phyloP scores from a whole-genome alignment of 1,140 invertebrate genomes.

The Drosophila repleta region DNA sequence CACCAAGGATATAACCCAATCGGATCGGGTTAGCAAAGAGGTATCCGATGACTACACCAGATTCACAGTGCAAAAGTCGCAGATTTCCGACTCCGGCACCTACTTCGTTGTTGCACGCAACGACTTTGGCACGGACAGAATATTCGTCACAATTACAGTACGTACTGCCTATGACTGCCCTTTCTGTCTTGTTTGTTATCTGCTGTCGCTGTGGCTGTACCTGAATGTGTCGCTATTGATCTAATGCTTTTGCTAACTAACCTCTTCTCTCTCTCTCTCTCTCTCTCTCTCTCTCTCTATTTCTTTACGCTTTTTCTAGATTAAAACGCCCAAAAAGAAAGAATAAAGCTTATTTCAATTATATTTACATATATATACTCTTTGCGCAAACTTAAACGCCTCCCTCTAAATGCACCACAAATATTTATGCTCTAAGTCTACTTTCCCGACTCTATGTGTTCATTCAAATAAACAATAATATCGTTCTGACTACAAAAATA shows the following conservation, averaged over 20 bases:
- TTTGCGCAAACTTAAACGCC: slow-evolving; percentile 69
- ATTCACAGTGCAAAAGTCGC: slow-evolving; percentile 93
- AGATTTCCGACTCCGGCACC: slow-evolving; percentile 94
- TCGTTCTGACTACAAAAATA: slow-evolving; percentile 70
- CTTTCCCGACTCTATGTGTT: slow-evolving; percentile 78
- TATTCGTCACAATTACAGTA: slow-evolving; percentile 93
- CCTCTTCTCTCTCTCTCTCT: slow-evolving; percentile 39
- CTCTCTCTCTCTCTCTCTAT: slow-evolving; percentile 36
- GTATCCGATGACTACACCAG: slow-evolving; percentile 92
- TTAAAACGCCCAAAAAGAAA: slow-evolving; percentile 83
- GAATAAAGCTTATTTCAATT: slow-evolving; percentile 71
- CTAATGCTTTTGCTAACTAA: slow-evolving; percentile 68
- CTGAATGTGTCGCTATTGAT: slow-evolving; percentile 26
- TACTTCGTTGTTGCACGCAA: slow-evolving; percentile 98
- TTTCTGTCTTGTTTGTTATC: not conserved
- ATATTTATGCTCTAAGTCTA: slow-evolving; percentile 50
- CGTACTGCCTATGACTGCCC: slow-evolving; percentile 36
- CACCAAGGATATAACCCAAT: slow-evolving; percentile 91
- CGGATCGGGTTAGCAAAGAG: slow-evolving; percentile 91
- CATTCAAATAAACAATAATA: slow-evolving; percentile 68
- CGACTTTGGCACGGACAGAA: slow-evolving; percentile 92
- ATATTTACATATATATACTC: slow-evolving; percentile 23
- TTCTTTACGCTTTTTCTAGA: slow-evolving; percentile 62
- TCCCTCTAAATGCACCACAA: slow-evolving; percentile 45
- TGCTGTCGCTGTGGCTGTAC: slow-evolving; percentile 47